phyloP scores from a whole-genome alignment of 2,113 vertebrate genomes.

The Phyllostomus hastatus region DNA sequence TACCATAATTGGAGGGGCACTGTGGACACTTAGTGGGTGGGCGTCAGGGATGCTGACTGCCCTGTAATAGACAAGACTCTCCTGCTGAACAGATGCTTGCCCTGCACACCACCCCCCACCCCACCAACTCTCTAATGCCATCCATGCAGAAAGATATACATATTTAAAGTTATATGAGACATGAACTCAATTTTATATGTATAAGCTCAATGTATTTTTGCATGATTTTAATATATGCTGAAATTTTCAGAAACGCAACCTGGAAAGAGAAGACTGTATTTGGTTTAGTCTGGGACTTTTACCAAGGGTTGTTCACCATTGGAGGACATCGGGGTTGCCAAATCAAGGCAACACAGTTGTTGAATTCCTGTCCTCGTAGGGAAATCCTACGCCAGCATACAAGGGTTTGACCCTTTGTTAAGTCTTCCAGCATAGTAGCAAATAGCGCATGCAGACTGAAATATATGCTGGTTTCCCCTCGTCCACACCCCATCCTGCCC shows the following conservation, averaged over 20 bases:
- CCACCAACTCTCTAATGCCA: background rate
- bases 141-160: background rate
- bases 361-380: rapidly evolving
- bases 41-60: background rate
- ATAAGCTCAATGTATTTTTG: background rate
- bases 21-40: background rate
- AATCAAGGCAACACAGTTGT: background rate
- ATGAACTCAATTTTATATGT: background rate
- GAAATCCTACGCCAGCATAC: background rate
- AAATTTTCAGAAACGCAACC: background rate
- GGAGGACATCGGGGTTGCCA: background rate
- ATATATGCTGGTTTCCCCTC: background rate
- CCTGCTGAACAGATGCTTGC: background rate
- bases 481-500: no score
- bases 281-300: background rate
- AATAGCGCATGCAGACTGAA: background rate
- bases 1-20: background rate
- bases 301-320: background rate
- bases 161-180: background rate
- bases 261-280: background rate
- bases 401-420: background rate
- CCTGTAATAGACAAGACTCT: background rate
- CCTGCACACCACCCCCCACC: no score
- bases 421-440: background rate
- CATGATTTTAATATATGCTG: background rate